Evolutionary conservation across 2,113 vertebrate species (phyloP).

Genomic region (Brachyhypopomus occidentalis): DNA sequence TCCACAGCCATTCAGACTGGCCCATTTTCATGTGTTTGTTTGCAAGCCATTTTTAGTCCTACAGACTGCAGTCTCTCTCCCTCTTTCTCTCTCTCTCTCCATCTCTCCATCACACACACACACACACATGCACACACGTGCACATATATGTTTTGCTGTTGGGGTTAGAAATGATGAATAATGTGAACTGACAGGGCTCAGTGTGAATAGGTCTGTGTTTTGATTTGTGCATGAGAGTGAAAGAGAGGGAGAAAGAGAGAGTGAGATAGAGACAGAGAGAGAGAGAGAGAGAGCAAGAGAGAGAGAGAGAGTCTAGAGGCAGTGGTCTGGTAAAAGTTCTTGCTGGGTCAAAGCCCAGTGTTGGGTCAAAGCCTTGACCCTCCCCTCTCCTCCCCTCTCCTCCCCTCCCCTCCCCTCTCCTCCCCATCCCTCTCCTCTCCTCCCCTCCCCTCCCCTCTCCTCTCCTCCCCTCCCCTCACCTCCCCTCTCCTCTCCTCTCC

Average conservation of each 20-base stretch:
- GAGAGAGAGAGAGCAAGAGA: not conserved
- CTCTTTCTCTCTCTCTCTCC: not conserved
- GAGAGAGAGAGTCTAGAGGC: not conserved
- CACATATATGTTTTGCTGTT: no score
- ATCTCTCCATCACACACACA: no score
- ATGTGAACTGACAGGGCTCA: conserved; percentile 11
- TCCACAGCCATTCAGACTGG: not conserved
- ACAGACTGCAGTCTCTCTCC: not conserved
- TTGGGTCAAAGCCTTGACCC: conserved; percentile 36
- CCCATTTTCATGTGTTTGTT: conserved; percentile 10
- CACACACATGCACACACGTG: no score
- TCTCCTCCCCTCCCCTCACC: not conserved
- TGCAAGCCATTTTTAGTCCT: conserved; percentile 5
- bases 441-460: not conserved
- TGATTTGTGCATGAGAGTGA: not conserved
- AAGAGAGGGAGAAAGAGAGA: not conserved
- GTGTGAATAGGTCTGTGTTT: conserved; percentile 17
- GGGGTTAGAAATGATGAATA: conserved; percentile 4
- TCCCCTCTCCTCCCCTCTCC: conserved; percentile 37
- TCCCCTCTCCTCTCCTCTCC: conserved; percentile 51
- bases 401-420: no score
- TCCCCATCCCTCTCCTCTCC: no score
- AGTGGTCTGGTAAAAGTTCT: conserved; percentile 26
- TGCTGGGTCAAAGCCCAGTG: conserved; percentile 61
- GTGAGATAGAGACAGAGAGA: conserved; percentile 11